Evolutionary conservation across 2,888 invertebrate species (phyloP), one percentile per base, ranked within the genome.

Genomic region (Cosmia trapezina): DNA sequence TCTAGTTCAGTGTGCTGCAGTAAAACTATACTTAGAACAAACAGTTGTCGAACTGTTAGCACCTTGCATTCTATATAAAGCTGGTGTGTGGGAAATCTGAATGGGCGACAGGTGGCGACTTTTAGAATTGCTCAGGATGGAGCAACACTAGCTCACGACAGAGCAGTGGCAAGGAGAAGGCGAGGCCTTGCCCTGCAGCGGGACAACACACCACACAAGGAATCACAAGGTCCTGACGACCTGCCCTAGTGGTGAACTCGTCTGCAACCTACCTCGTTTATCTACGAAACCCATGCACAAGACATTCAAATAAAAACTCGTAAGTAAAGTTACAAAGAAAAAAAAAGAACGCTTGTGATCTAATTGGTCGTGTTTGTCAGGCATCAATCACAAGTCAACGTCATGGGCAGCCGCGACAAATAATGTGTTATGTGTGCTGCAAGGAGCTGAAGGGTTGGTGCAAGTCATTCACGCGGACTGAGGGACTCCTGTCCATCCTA

Each of bases 361-460:
- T 85, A 89, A 75, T 73, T 68, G 91, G 93, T 81, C 87, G 78
- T 90, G 93, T 41, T 60, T 66, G 81, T 83, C 85, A 85, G 14
- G 11, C 22, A 19, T 33, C 37, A 81, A 74, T 84, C 78, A 87
- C 63, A 67, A 64, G 71, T 53, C 68, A 78, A 84, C 80, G 76
- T 86, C 51, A 78, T 88, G 82, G 77, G 64, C 76, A 78, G 74
- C 66, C 70, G 76, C 73, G 69, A 74, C 73, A 87, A 88, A 92
- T 86, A 89, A 95, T 95, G 94, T 91, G 93, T 87, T 86, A 90
- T 89, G 91, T 82, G 70, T 94, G 89, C 84, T 93, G 92, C 78
- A 91, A 86, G 76, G 92, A 94, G 83, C 89, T 93, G 64, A 90
- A 84, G 72, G 93, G 93, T 65, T 96, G 96, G 96, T 91, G 91